A percentile compares a stretch with the other conserved stretches of the same genome.
Evolutionary conservation across 2,888 invertebrate species (phyloP).

Genomic region (Drosophila formosana): DNA sequence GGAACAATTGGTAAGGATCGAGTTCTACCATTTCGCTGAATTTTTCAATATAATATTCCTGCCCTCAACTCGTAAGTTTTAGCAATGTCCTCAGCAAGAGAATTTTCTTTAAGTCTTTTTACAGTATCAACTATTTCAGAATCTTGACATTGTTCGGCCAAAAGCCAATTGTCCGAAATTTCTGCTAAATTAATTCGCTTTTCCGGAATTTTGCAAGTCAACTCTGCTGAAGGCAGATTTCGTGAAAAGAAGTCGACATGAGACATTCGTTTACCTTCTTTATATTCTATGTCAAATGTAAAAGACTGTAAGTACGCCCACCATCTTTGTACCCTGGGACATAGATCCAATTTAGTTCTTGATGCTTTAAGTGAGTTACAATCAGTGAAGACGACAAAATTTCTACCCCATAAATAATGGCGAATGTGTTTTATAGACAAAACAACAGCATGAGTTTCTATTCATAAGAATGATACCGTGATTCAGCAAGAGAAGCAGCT

Average conservation of each 20-base stretch:
- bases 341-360: slow-evolving; percentile 19
- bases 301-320: slow-evolving; percentile 18
- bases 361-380: slow-evolving; percentile 24
- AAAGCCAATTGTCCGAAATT: slow-evolving; percentile 7
- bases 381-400: slow-evolving; percentile 13
- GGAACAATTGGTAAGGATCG: slow-evolving; percentile 17
- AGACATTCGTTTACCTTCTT: slow-evolving; percentile 18
- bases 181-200: slow-evolving; percentile 20
- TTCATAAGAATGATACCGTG: too few species aligned
- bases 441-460: too few species aligned
- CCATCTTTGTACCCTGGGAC: slow-evolving; percentile 15
- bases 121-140: not conserved
- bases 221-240: slow-evolving; percentile 15
- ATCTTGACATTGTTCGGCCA: too few species aligned
- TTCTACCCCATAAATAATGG: too few species aligned
- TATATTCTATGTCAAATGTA: slow-evolving; percentile 19
- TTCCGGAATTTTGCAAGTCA: slow-evolving; percentile 19
- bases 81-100: slow-evolving; percentile 10
- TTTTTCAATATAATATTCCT: slow-evolving; percentile 14
- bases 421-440: too few species aligned
- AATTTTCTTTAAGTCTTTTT: not conserved
- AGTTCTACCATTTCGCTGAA: slow-evolving; percentile 11
- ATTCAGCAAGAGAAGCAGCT: too few species aligned
- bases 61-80: slow-evolving; percentile 17
- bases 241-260: slow-evolving; percentile 28